phyloP scores from a whole-genome alignment of 1,140 invertebrate species.

The Drosophila funebris region DNA sequence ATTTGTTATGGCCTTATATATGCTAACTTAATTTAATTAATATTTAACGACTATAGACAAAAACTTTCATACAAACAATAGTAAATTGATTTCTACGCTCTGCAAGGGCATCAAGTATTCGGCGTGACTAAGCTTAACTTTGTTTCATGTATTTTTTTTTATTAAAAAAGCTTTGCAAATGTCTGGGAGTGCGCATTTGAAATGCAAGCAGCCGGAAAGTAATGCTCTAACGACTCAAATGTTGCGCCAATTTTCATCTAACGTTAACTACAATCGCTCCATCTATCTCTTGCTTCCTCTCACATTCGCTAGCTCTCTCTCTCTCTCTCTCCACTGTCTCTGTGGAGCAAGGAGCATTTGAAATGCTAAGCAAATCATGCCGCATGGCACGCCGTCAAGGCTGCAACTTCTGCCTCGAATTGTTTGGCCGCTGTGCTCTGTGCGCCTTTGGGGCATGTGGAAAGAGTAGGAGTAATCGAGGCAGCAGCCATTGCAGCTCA shows the following conservation, averaged over 20 bases:
- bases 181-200: conserved; percentile 37
- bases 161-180: conserved; percentile 21
- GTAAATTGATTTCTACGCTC: no score
- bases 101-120: no score
- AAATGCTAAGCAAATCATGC: conserved; percentile 45
- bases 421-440: not conserved
- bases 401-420: conserved; percentile 9
- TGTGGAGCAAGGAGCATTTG: conserved; percentile 19
- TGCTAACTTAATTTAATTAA: no score
- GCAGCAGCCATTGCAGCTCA: no score
- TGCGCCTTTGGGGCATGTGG: not conserved
- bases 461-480: not conserved
- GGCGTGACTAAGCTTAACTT: no score
- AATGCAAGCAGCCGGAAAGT: conserved; percentile 56
- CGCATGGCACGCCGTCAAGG: conserved; percentile 18
- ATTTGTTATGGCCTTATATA: no score
- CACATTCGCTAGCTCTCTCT: no score
- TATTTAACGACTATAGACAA: no score
- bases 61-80: no score
- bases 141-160: no score
- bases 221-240: conserved; percentile 35
- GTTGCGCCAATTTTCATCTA: conserved; percentile 44
- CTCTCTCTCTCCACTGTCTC: not conserved
- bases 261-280: conserved; percentile 16
- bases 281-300: not conserved